Base-by-base conservation (phyloP, 2,888 invertebrate genomes). In the Chymomyza fuscimana region DNA sequence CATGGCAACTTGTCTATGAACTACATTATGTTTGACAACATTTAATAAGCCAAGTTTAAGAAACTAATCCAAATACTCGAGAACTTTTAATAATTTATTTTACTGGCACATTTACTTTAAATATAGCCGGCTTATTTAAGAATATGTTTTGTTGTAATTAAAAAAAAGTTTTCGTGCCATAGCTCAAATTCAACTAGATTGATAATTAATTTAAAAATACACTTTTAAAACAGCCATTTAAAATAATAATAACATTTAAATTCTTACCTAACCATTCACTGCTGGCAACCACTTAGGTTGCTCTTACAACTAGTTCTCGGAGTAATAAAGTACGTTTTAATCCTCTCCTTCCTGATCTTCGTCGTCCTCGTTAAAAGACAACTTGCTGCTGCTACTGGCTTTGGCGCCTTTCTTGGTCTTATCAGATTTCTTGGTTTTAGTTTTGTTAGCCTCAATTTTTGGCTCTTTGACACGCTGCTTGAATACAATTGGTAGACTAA, bases 401-500 rank as follows among this genome's bases (percentile, higher is more conserved):
- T 91, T 92, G 60, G 87, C 40, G 40, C 40, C 68, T 73, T 86
- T 77, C 54, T 89, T 89, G n/a, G 66, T 76, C 58, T 80, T 82
- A 62, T 76, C 64, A 7, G 76, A 59, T 74, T 76, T 69, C 22
- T 69, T 73, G 32, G 19, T 70, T 56, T 67, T 78, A 40, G 59
- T 15, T 29, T 65, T 74, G 51, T 74, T 19, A 22, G 63, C 15
- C 22, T 78, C 66, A 40, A 76, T 58, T 61, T 71, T 75, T 5
- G 80, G 67, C 58, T 76, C 65, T 58, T 87, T 86, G 19, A 79
- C 82, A 29, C 88, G 86, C 61, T 86, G 74, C 64, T 89, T 82
- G 81, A 95, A 95, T 73, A 95, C 91, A 70, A 95, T 93, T 56
- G 93, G 93, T 79, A 93, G 92, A 65, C 88, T 92, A 76, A 95